Evolutionary conservation across 2,888 invertebrate genomes (phyloP).

Genomic region (Diarsia dahlii): DNA sequence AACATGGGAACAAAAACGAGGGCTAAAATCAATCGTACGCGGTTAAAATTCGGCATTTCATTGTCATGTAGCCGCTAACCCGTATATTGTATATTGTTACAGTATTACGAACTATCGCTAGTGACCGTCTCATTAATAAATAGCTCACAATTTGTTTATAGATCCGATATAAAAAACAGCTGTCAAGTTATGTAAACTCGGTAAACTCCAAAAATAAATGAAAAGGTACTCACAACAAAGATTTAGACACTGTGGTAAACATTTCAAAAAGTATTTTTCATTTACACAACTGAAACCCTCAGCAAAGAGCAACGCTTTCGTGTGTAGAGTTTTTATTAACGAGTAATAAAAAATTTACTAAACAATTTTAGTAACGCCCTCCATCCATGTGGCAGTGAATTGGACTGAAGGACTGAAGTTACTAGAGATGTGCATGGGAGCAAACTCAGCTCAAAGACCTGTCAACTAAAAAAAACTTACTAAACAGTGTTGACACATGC

Average conservation of each 20-base stretch:
- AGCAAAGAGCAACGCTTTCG: conserved; percentile 69
- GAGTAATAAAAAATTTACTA: conserved; percentile 58
- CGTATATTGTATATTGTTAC: conserved; percentile 20
- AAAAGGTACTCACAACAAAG: conserved; percentile 86
- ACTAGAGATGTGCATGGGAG: conserved; percentile 32
- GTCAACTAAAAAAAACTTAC: conserved; percentile 24
- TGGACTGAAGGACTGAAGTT: conserved; percentile 69
- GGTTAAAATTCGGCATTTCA: conserved; percentile 17
- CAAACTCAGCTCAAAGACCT: not conserved
- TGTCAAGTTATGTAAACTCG: conserved; percentile 90
- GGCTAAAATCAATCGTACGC: conserved; percentile 32
- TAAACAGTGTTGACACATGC: not conserved
- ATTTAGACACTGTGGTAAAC: conserved; percentile 88
- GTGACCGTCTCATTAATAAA: conserved; percentile 47
- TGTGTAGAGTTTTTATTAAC: conserved; percentile 67
- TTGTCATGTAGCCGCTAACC: not conserved
- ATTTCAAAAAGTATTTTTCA: conserved; percentile 84
- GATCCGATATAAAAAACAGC: conserved; percentile 83
- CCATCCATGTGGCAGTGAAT: conserved; percentile 80
- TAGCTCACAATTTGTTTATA: conserved; percentile 73
- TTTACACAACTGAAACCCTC: conserved; percentile 74
- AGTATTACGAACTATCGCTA: conserved; percentile 11
- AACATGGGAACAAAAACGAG: conserved; percentile 20
- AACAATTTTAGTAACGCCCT: conserved; percentile 81
- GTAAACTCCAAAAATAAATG: conserved; percentile 88